Percentiles rank a stretch among this genome's conserved stretches.
phyloP scores from a whole-genome alignment of 2,888 invertebrate species.

The Pachymerium ferrugineum region DNA sequence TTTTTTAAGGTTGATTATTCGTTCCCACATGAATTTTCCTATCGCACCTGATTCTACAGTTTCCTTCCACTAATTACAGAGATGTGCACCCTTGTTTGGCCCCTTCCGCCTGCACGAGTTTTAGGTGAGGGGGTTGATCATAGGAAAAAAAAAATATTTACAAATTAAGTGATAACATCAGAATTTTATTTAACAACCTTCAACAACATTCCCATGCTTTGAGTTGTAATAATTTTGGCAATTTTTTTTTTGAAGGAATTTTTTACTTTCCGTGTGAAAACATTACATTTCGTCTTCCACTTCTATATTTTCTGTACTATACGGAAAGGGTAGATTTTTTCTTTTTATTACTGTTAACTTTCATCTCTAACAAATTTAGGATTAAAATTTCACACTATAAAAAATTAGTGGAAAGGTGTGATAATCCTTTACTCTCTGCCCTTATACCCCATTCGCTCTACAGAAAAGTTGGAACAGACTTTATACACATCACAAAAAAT shows the following conservation, averaged over 20 bases:
- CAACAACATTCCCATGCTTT: neutral
- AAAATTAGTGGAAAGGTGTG: too few relatives aligned
- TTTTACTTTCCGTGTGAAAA: too few relatives aligned
- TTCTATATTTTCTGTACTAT: too few relatives aligned
- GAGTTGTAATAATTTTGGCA: neutral
- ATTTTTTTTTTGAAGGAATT: too few relatives aligned
- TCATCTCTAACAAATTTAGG: too few relatives aligned
- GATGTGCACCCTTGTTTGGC: conserved; percentile 2
- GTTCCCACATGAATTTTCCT: conserved; percentile 3
- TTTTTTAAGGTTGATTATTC: neutral
- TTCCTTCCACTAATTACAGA: conserved; percentile 7
- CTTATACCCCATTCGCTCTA: neutral
- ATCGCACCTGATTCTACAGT: neutral
- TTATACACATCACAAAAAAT: too few relatives aligned
- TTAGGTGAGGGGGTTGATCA: neutral
- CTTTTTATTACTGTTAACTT: too few relatives aligned
- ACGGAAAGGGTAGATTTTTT: too few relatives aligned
- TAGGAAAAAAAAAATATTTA: neutral
- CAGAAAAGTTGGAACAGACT: neutral
- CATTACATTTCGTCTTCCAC: too few relatives aligned
- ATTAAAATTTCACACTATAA: too few relatives aligned
- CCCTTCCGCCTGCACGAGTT: conserved; percentile 13
- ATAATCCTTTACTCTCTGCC: too few relatives aligned
- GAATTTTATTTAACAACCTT: neutral
- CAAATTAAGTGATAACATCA: neutral